Base-by-base conservation (phyloP, 2,888 invertebrate species). In the Periphyllus acericola region DNA sequence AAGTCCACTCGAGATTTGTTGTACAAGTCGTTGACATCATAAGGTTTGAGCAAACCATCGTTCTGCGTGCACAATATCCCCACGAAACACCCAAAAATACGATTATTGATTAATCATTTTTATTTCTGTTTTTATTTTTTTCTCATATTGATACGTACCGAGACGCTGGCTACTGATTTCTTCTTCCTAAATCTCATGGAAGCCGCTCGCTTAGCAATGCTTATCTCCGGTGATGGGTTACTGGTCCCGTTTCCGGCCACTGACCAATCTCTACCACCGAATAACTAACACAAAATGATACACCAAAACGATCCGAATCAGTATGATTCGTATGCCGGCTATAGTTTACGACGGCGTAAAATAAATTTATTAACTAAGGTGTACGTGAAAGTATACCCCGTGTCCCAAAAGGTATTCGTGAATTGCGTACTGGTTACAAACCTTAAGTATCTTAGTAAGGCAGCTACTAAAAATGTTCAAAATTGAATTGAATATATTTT, bases 261-360 rank as follows among this genome's bases (percentile, higher is more conserved):
- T 0, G 95, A 94, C 92, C 96, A 96, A 90, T 96, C 96, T 89
- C 96, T 92, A 11, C 97, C 97, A 14, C 97, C 97, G 91, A 97
- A 97, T 4, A 95, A 95, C 95, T 89, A 90, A 90, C 71, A 82
- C 74, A 83, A 60, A 19, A 79, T 46, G 9, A 46, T 46, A 46
- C 9, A 46, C 46, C 5, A 74, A 83, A 80, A 34, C 21, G 19
- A 46, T 5, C 46, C n/a, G n/a, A n/a, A 46, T 5, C 46, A 9
- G 21, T 1, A 46, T 21, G 29, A 32, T 17, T 52, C 5, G 2
- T 55, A 55, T 21, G 55, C 21, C 21, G n/a, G n/a, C n/a, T n/a
- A n/a, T n/a, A n/a, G n/a, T n/a, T n/a, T n/a, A n/a, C n/a, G n/a
- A n/a, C n/a, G n/a, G 1, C 55, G 55, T 55, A 55, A 55, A 55